Base-by-base conservation (phyloP, 2,797 vertebrate species). In the Hemitrygon akajei region DNA sequence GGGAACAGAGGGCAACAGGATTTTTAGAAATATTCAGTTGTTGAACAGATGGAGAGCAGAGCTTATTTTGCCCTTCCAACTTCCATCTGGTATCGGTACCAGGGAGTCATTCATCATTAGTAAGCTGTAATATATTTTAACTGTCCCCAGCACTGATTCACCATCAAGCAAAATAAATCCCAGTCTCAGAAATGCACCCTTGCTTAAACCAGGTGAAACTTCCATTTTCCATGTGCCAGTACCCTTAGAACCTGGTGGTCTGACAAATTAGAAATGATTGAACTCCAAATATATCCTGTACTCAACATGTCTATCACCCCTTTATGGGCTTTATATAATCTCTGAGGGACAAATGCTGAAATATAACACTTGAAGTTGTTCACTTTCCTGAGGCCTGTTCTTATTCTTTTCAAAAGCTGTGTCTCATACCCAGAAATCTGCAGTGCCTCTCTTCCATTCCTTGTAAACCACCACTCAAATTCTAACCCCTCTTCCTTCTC, bases 41-140 rank as follows among this genome's bases (percentile, higher is more conserved):
- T 76, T 56, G 71, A 93, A 73, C 91, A 93, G 91, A 73, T 93
- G 91, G 91, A 93, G 91, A 93, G 93, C 91, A 93, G 91, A 93
- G 73, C 87, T 16, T 40, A 34, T 58, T 76, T 76, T 93, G 71
- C n/a, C 91, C 11, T 76, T 93, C 91, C 40, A 93, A 76, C 69
- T 56, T 93, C 69, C 91, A 93, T 93, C 91, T 93, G 91, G 91
- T 93, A 76, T 93, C 47, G 76, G 91, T 76, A 93, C 91, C 2
- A 3, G 40, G 73, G 40, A 76, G 69, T 93, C 91, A 93, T 93
- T 76, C 71, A 76, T 93, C 91, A 93, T 56, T 93, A 75, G 91
- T n/a, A 93, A 93, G 91, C 71, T 93, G 56, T 76, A 93, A 93
- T 93, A 93, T 56, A 93, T 93, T 58, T 76, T 93, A 58, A 40